A percentile compares a stretch with the other conserved stretches of the same genome.
Evolutionary conservation across 2,888 invertebrate species (phyloP).

Genomic region (Cristatella mucedo): DNA sequence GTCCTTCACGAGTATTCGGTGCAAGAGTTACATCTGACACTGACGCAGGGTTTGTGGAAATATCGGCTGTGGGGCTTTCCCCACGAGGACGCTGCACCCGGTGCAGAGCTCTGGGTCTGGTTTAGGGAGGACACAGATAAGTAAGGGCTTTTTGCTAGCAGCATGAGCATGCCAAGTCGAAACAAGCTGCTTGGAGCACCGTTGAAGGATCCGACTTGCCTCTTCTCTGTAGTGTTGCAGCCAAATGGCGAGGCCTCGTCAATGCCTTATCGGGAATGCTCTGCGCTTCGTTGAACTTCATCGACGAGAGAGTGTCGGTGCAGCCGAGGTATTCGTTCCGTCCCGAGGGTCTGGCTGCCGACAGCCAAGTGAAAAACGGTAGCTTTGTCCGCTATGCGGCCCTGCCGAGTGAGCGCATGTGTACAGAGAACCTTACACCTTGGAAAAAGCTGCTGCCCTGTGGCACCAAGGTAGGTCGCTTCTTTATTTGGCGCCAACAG

Average conservation of each 20-base stretch:
- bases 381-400: conserved; percentile 52
- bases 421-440: conserved; percentile 95
- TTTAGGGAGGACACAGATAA: conserved; percentile 51
- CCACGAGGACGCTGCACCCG: conserved; percentile 69
- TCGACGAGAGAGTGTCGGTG: conserved; percentile 59
- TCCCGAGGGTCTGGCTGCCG: conserved; percentile 52
- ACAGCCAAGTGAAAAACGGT: conserved; percentile 39
- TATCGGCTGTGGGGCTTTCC: conserved; percentile 89
- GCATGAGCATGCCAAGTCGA: no score
- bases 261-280: conserved; percentile 82
- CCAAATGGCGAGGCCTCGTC: conserved; percentile 65
- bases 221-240: conserved; percentile 49
- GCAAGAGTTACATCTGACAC: conserved; percentile 71
- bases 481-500: no score
- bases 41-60: conserved; percentile 86
- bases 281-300: conserved; percentile 88
- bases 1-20: conserved; percentile 66
- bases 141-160: no score
- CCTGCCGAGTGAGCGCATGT: conserved; percentile 86
- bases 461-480: conserved; percentile 46
- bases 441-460: conserved; percentile 95
- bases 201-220: background rate
- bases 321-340: conserved; percentile 66
- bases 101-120: conserved; percentile 87
- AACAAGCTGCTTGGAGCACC: no score